Base-by-base conservation (phyloP, 2,888 invertebrate genomes). In the Tetragonula carbonaria region DNA sequence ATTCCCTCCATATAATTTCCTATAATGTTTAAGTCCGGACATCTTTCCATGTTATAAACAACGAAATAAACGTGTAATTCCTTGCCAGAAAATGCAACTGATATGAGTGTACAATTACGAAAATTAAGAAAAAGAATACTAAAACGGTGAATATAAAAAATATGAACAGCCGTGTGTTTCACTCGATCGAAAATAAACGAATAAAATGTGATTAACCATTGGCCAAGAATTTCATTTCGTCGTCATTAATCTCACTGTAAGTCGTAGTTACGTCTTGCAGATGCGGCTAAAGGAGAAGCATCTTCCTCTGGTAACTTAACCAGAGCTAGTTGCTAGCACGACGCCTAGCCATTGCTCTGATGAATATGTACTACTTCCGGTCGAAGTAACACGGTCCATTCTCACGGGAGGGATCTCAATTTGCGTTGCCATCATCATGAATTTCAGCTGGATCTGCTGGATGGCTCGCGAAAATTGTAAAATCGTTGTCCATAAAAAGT, bases 301-400 rank as follows among this genome's bases (percentile, higher is more conserved):
- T 28, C n/a, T 72, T 72, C 45, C 59, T 59, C n/a, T 2, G 8
- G n/a, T 13, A 45, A 59, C 2, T 50, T 59, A 59, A 50, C 45
- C 51, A 62, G 18, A 2, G 8, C 75, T 11, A 13, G 23, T 45
- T 11, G 8, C 75, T 11, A 13, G 23, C 45, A 14, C 50, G 55
- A 68, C 50, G 28, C 57, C 68, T 68, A 76, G 75, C 59, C 57
- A 14, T 45, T n/a, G 50, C 13, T 28, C 68, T 51, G 59, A 76
- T 59, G 76, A 67, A 67, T 76, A 76, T 59, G 76, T 50, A 76
- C 68, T 68, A 59, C n/a, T 68, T 57, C 66, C 75, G 68, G 57
- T 57, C 57, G 21, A 50, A 14, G 50, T 45, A 28, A 33, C 68
- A 57, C 75, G 50, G n/a, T 59, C 75, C 33, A 51, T 68, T 68